A percentile compares a stretch with the other conserved stretches of the same genome.
Conservation (phyloP, 2,888 invertebrate genomes). For the Nephrotoma guestfalica region DNA sequence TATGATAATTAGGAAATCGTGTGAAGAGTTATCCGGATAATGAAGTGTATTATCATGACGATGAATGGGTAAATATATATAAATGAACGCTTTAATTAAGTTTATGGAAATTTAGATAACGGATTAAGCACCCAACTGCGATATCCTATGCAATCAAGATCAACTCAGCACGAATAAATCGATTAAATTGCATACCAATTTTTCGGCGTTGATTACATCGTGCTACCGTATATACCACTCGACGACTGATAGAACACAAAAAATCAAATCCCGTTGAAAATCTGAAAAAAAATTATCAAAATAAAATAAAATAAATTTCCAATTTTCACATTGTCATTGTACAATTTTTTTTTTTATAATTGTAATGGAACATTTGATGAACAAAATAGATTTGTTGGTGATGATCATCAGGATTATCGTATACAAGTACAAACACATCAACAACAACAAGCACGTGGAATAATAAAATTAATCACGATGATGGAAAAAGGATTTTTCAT, state of each 20-base stretch:
- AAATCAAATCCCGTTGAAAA: neutral
- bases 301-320: neutral
- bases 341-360: neutral
- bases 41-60: neutral
- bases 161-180: neutral
- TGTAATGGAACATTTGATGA: neutral
- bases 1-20: neutral
- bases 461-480: neutral
- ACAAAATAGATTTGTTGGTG: neutral
- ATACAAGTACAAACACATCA: neutral
- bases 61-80: neutral
- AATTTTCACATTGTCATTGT: neutral
- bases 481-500: neutral
- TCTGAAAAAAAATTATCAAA: neutral
- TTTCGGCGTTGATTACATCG: neutral
- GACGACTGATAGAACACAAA: neutral
- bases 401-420: neutral
- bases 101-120: neutral
- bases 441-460: neutral
- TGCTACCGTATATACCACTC: neutral
- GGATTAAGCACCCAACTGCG: neutral
- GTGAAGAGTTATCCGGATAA: neutral
- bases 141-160: neutral
- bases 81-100: neutral
- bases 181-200: neutral